A percentile compares a stretch with the other conserved stretches of the same genome.
Conservation (phyloP, 2,113 vertebrate species). For the Argyrosomus japonicus region DNA sequence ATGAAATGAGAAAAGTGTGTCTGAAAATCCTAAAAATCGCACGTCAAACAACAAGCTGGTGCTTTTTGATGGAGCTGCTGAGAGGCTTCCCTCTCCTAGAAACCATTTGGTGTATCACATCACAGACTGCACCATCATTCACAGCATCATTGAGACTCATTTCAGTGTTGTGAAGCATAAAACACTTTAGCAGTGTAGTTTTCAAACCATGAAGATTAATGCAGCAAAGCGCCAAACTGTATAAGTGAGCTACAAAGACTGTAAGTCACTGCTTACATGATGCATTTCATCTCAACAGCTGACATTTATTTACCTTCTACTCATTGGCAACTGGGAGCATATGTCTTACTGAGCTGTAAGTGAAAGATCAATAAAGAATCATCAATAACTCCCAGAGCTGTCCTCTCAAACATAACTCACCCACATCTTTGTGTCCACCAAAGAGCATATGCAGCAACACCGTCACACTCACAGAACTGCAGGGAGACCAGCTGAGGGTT, state of each 20-base stretch:
- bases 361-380: not conserved
- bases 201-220: not conserved
- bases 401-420: not conserved
- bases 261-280: not conserved
- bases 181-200: not conserved
- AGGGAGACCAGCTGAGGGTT: slow-evolving; percentile 23
- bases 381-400: not conserved
- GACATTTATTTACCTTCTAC: not conserved
- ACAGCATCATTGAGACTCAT: not conserved
- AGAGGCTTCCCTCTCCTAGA: not conserved
- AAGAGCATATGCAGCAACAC: not conserved
- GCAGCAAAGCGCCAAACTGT: not conserved
- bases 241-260: not conserved
- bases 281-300: not conserved
- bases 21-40: not conserved
- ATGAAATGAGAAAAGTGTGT: too few relatives aligned
- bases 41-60: not conserved
- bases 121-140: not conserved
- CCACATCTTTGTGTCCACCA: not conserved
- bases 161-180: not conserved
- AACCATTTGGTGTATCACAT: not conserved
- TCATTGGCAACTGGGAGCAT: not conserved
- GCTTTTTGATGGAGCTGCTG: not conserved
- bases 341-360: not conserved
- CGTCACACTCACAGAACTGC: not conserved